phyloP scores from a whole-genome alignment of 1,140 invertebrate species.

The Drosophila virilis region DNA sequence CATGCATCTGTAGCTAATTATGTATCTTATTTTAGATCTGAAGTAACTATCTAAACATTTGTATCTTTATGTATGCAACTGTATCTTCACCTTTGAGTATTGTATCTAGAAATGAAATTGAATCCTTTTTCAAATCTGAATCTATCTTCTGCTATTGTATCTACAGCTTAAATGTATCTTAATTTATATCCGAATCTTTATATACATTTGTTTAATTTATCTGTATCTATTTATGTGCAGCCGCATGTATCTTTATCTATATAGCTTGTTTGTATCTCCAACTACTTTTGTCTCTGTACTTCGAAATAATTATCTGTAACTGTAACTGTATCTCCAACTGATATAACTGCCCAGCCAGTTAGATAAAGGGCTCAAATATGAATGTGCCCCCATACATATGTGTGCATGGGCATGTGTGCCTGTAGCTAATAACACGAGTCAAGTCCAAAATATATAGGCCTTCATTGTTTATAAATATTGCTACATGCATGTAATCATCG shows the following conservation, averaged over 20 bases:
- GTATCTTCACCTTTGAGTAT: neutral
- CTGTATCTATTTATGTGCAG: no score
- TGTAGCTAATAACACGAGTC: slow-evolving; percentile 20
- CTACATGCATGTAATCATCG: slow-evolving; percentile 35
- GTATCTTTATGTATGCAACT: neutral
- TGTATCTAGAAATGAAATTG: no score
- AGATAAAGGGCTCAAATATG: slow-evolving; percentile 1
- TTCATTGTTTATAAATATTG: slow-evolving; percentile 46
- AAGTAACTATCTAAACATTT: neutral
- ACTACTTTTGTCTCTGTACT: no score
- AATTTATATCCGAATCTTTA: no score
- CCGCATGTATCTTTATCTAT: no score
- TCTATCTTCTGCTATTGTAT: no score
- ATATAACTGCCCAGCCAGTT: neutral
- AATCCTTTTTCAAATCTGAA: no score
- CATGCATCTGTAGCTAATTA: no score
- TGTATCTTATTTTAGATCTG: neutral
- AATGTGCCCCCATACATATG: neutral
- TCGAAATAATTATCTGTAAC: no score
- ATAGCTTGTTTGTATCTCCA: no score
- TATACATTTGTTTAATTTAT: no score
- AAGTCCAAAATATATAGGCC: slow-evolving; percentile 31
- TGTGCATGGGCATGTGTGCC: neutral
- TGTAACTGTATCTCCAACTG: slow-evolving; percentile 3
- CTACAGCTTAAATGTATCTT: no score